Evolutionary conservation across 1,140 invertebrate genomes (phyloP).

Genomic region (Neodiprion virginianus): DNA sequence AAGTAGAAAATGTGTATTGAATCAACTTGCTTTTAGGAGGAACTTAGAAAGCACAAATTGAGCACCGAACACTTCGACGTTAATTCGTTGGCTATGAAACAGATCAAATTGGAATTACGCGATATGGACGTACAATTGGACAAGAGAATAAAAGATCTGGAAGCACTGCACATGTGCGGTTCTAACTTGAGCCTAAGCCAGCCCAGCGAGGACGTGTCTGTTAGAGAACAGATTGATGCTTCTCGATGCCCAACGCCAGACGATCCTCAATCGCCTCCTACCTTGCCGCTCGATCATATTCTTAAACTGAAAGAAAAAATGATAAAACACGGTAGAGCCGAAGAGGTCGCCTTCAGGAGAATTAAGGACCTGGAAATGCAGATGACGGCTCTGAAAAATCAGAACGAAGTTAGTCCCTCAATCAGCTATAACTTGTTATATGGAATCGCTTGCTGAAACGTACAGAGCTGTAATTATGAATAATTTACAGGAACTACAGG

Average conservation of each 20-base stretch:
- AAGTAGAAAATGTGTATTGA: not conserved
- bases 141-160: slow-evolving; percentile 72
- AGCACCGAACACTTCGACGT: slow-evolving; percentile 63
- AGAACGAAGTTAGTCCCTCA: slow-evolving; percentile 68
- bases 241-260: slow-evolving; percentile 54
- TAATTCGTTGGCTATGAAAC: slow-evolving; percentile 61
- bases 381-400: slow-evolving; percentile 63
- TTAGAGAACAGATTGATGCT: slow-evolving; percentile 68
- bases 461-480: slow-evolving; percentile 25
- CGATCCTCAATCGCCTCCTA: slow-evolving; percentile 50
- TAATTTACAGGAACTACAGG: slow-evolving; percentile 72
- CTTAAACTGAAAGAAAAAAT: slow-evolving; percentile 72
- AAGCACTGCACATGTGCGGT: slow-evolving; percentile 70
- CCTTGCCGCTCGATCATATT: slow-evolving; percentile 65
- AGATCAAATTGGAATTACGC: slow-evolving; percentile 64
- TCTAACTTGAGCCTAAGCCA: slow-evolving; percentile 69
- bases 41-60: slow-evolving; percentile 65
- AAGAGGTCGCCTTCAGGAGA: slow-evolving; percentile 76
- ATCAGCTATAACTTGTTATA: slow-evolving; percentile 13
- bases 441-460: slow-evolving; percentile 28
- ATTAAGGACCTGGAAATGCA: slow-evolving; percentile 80
- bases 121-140: slow-evolving; percentile 69
- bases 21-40: slow-evolving; percentile 50
- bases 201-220: slow-evolving; percentile 80
- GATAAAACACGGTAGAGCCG: slow-evolving; percentile 70